Conservation (phyloP, 2,113 vertebrate species). For the Phoenicopterus ruber region DNA sequence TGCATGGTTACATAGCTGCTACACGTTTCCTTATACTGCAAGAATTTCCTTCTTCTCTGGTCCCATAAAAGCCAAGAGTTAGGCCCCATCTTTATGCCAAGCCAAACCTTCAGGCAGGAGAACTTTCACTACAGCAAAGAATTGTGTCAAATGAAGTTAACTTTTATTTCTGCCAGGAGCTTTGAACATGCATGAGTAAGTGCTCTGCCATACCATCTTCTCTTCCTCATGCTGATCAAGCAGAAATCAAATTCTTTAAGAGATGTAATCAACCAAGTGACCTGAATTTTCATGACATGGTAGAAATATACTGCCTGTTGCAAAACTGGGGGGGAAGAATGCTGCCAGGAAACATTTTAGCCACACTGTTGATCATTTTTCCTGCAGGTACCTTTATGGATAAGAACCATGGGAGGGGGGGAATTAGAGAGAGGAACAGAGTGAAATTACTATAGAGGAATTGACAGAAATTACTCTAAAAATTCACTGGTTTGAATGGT, state of each 20-base stretch:
- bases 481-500: background rate
- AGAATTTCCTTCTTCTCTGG: background rate
- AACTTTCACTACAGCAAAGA: background rate
- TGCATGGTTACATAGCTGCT: background rate
- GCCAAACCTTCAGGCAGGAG: background rate
- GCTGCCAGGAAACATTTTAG: background rate
- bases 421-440: background rate
- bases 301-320: background rate
- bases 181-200: background rate
- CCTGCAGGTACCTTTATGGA: background rate
- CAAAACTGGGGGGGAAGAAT: background rate
- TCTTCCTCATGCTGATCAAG: background rate
- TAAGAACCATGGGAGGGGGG: background rate
- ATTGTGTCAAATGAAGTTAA: background rate
- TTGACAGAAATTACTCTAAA: background rate
- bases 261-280: background rate
- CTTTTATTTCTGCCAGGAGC: background rate
- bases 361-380: background rate
- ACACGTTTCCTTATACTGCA: background rate
- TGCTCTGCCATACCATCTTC: background rate
- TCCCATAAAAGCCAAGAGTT: background rate
- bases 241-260: background rate
- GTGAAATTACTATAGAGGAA: background rate
- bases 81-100: background rate
- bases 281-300: background rate